Conservation (phyloP, 2,888 invertebrate genomes). For the Mycalesis mineus region DNA sequence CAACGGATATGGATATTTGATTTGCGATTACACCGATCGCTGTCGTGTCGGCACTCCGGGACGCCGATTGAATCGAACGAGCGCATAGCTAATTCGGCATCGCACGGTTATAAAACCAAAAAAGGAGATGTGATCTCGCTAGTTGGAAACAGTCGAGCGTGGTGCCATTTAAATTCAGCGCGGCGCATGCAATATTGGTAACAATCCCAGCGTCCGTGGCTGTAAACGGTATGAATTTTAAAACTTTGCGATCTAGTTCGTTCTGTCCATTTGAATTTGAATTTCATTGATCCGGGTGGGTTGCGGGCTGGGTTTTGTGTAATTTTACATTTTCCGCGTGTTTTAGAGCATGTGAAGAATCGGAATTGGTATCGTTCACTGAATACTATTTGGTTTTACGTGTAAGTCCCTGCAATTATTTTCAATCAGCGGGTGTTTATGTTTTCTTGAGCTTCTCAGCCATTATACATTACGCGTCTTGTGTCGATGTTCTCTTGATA, state of each 20-base stretch:
- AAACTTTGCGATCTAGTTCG: constrained; percentile 44
- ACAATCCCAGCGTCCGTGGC: constrained; percentile 52
- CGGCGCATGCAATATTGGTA: constrained; percentile 57
- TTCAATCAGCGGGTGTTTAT: too few species aligned
- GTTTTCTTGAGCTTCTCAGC: too few species aligned
- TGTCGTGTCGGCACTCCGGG: constrained; percentile 36
- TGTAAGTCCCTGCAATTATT: too few species aligned
- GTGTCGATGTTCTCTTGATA: too few species aligned
- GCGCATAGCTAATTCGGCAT: constrained; percentile 45
- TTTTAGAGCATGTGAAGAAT: constrained; percentile 14
- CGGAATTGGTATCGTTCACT: constrained; percentile 10
- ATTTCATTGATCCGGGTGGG: constrained; percentile 45
- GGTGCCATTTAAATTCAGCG: constrained; percentile 58
- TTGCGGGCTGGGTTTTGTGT: constrained; percentile 26
- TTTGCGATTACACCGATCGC: constrained; percentile 21
- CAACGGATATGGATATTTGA: constrained; percentile 59
- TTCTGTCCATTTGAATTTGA: constrained; percentile 38
- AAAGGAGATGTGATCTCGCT: constrained; percentile 45
- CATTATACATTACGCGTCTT: too few species aligned
- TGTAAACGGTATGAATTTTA: constrained; percentile 59
- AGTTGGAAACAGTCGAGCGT: constrained; percentile 32
- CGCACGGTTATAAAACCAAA: constrained; percentile 39
- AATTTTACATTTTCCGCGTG: constrained; percentile 23
- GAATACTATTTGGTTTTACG: constrained; percentile 6
- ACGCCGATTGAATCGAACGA: constrained; percentile 45